Base-by-base conservation (phyloP, 2,113 vertebrate species). In the Pelmatolapia mariae region DNA sequence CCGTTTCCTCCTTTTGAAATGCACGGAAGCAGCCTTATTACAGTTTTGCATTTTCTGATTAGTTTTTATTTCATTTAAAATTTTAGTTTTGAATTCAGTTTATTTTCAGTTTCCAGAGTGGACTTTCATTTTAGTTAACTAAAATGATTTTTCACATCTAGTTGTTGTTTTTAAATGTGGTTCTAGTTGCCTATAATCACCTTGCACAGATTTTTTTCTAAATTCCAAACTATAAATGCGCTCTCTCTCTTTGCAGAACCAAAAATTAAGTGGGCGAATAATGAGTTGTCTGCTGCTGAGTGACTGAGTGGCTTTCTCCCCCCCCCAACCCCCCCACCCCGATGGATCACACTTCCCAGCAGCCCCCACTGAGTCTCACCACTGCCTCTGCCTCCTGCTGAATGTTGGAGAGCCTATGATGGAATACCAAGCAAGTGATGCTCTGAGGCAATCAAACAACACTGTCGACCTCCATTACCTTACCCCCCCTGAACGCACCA, bases 401-500 rank as follows among this genome's bases (percentile, higher is more conserved):
- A 53, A 86, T 84, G 89, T 79, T 66, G 76, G 71, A 82, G 63
- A 40, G 10, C 80, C 86, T 93, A 93, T 87, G 84, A 95, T 96
- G 95, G 93, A 95, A 89, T 85, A 88, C 66, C 71, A 61, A 82
- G 31, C 86, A 57, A 82, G 53, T 73, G 26, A 73, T 82, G 57
- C 56, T 81, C 45, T 43, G 66, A 93, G 86, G 88, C 83, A 86
- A 85, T 31, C 78, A 29, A 91, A 89, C 84, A 80, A 85, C 90
- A 18, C 47, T 86, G 40, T 71, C 10, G 13, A 57, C 79, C 43
- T 66, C 43, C 63, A 12, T 38, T 24, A 7, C 15, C 82, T 87
- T 4, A 4, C 50, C 16, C 40, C 66, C 53, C 54, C 26, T 1
- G 1, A 85, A 11, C 29, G 9, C 38, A 45, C 18, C 1, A 8